Evolutionary conservation across 2,797 vertebrate species (phyloP), one percentile per base, ranked within the genome.

Genomic region (Falco columbarius): DNA sequence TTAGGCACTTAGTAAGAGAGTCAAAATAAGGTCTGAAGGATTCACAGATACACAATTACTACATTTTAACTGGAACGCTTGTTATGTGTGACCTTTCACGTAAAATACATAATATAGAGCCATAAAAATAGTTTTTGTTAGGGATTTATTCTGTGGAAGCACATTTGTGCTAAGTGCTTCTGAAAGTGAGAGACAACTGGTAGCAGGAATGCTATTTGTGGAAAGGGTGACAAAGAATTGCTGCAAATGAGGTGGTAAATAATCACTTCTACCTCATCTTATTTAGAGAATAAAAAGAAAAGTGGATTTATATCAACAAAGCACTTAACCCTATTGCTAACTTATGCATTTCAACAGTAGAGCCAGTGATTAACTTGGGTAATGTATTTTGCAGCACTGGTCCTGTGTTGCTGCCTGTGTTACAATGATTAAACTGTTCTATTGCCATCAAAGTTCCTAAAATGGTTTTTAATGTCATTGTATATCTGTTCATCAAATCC

Each of bases 151-250:
- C 21, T 54, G 20, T 34, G 32, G 21, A 89, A 91, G 21, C 62
- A 9, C 40, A 20, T 92, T 81, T 91, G 30, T 61, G n/a, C n/a
- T 42, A 80, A 80, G 20, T 71, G 29, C 11, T 89, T 91, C 56
- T 87, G 47, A 42, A 92, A 76, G 90, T 81, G 89, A 77, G 89
- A 95, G 49, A 77, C 67, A 85, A 34, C 71, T 79, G 59, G 34
- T 58, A 85, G 71, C 72, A 81, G 72, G 40, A 76, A 54, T 74
- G 9, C 67, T 86, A 4, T 91, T 85, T 10, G 8, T 51, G 75
- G 68, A 81, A 77, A 24, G 6, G 6, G 14, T 96, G 81, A 82
- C 63, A 74, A 85, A 93, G 55, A 75, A n/a, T 68, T 81, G 29
- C 51, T 87, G 49, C 12, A 88, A 91, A 81, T 55, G 46, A 74